Evolutionary conservation across 2,888 invertebrate species (phyloP).

Genomic region (Metopia argyrocephala): DNA sequence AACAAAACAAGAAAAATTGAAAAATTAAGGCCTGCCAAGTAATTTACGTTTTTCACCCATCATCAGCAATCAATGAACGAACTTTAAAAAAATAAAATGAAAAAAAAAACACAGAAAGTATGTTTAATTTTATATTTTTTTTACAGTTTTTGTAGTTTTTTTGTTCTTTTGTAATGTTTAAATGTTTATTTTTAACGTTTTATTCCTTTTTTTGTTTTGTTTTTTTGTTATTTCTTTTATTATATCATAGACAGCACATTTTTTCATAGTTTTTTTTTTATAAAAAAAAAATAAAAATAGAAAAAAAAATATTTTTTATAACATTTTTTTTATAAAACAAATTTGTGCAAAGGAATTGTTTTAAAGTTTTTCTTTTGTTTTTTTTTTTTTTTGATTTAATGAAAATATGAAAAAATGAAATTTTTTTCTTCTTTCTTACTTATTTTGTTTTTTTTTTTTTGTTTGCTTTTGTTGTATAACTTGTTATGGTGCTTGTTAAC

Average conservation of each 20-base stretch:
- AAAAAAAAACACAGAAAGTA: background rate
- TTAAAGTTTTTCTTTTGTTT: too few species aligned
- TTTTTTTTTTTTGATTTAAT: too few species aligned
- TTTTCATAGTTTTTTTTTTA: background rate
- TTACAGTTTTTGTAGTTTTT: constrained; percentile 14
- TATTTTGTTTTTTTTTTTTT: too few species aligned
- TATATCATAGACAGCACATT: too few species aligned
- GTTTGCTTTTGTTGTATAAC: too few species aligned
- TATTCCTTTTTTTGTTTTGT: background rate
- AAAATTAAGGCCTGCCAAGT: constrained; percentile 62
- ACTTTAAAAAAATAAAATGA: constrained; percentile 63
- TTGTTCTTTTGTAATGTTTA: constrained; percentile 1
- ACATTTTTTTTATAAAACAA: background rate
- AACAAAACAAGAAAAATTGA: constrained; percentile 9
- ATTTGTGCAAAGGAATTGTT: background rate
- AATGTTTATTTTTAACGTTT: constrained; percentile 47
- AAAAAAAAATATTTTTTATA: background rate
- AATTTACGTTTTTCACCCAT: constrained; percentile 66
- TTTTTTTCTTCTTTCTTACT: too few species aligned
- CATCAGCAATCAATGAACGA: constrained; percentile 68
- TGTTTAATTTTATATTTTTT: constrained; percentile 39
- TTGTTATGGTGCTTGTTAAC: too few species aligned
- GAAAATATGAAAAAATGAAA: too few species aligned
- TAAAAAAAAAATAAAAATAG: background rate
- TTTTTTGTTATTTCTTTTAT: background rate